phyloP scores from a whole-genome alignment of 2,888 invertebrate species.

The Drosophila demipolita region DNA sequence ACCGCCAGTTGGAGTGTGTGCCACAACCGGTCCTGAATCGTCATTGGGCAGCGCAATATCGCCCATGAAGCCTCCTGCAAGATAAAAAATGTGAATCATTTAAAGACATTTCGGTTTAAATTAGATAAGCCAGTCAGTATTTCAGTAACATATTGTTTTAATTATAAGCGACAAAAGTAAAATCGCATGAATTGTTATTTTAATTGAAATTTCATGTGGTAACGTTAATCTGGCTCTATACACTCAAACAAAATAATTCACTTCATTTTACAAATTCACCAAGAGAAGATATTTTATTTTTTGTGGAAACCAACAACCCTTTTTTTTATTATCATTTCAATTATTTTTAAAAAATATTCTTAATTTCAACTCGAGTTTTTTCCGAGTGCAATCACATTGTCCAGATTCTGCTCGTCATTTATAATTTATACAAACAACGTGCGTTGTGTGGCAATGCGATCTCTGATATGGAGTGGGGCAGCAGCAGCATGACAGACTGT shows the following conservation, averaged over 20 bases:
- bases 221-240: constrained; percentile 9
- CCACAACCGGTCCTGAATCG: constrained; percentile 57
- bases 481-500: constrained; percentile 21
- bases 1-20: constrained; percentile 80
- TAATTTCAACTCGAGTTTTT: neutral
- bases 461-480: neutral
- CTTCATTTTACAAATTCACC: neutral
- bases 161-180: constrained; percentile 53
- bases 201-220: constrained; percentile 81
- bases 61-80: constrained; percentile 92
- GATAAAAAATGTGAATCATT: constrained; percentile 11
- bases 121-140: neutral
- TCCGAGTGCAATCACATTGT: neutral
- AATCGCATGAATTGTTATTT: constrained; percentile 65
- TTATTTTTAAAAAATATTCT: neutral
- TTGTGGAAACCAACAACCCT: no score
- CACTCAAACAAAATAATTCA: constrained; percentile 1
- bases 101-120: constrained; percentile 12
- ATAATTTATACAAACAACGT: constrained; percentile 60
- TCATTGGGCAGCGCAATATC: constrained; percentile 92
- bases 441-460: constrained; percentile 2
- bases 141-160: constrained; percentile 54
- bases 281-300: neutral
- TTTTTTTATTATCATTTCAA: neutral
- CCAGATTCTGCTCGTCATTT: constrained; percentile 56